A percentile compares a stretch with the other conserved stretches of the same genome.
phyloP scores from a whole-genome alignment of 2,888 invertebrate genomes.

The Drosophila putrida region DNA sequence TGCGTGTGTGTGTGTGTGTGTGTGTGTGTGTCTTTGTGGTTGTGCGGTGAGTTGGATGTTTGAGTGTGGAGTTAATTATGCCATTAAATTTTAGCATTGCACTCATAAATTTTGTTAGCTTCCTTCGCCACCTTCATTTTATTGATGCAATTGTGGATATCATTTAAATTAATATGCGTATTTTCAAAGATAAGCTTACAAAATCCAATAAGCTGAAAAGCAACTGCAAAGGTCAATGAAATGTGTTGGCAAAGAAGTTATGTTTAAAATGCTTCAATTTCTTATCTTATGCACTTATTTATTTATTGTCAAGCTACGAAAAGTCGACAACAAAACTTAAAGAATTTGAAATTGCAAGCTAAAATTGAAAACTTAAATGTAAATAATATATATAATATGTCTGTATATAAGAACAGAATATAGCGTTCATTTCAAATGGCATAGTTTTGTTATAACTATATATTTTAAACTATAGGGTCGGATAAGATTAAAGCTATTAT shows the following conservation, averaged over 20 bases:
- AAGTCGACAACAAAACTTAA: no score
- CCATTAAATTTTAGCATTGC: slow-evolving; percentile 45
- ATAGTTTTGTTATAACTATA: no score
- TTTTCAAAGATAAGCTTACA: background rate
- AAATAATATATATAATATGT: no score
- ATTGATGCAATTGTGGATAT: slow-evolving; percentile 24
- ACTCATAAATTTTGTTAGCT: slow-evolving; percentile 31
- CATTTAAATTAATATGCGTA: slow-evolving; percentile 24
- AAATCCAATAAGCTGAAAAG: background rate
- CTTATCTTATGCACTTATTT: no score
- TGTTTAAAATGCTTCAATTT: no score
- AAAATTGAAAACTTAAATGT: no score
- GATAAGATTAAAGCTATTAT: no score
- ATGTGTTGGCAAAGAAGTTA: background rate
- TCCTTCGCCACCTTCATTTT: slow-evolving; percentile 20
- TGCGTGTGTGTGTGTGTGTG: background rate
- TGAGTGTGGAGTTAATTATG: slow-evolving; percentile 49
- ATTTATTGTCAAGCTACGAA: no score
- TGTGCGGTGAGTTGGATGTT: background rate
- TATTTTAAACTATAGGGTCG: no score
- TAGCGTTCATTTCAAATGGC: no score
- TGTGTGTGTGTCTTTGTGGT: background rate
- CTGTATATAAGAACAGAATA: no score
- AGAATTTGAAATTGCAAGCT: no score
- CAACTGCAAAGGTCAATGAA: slow-evolving; percentile 3